phyloP scores from a whole-genome alignment of 2,888 invertebrate genomes.

The Gerris lacustris region DNA sequence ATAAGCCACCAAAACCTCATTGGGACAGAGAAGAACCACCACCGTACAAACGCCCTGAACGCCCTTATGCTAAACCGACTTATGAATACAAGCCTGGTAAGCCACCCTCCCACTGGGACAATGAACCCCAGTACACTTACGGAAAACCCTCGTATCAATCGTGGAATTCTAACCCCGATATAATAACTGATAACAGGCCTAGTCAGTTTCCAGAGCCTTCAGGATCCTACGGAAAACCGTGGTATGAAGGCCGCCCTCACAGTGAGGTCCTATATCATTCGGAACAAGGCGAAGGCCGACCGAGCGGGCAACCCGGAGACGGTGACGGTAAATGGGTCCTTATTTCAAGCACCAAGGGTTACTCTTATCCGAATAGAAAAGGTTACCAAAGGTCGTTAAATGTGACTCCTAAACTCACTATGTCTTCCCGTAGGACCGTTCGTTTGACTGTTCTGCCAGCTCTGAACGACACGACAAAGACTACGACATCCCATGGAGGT shows the following conservation, averaged over 20 bases:
- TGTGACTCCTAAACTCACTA: constrained; percentile 10
- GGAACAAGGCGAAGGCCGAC: constrained; percentile 17
- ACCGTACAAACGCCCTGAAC: constrained; percentile 38
- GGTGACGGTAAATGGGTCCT: constrained; percentile 68
- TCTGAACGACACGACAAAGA: constrained; percentile 43
- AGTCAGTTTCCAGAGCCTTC: constrained; percentile 43
- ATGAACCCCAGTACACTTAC: constrained; percentile 13
- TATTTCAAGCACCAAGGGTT: constrained; percentile 64
- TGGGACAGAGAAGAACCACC: constrained; percentile 39
- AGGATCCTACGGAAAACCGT: constrained; percentile 24
- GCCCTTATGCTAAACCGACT: constrained; percentile 35
- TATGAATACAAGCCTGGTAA: constrained; percentile 34
- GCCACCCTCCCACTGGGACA: constrained; percentile 19
- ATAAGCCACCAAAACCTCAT: constrained; percentile 41
- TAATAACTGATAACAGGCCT: constrained; percentile 46
- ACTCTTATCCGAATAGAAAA: constrained; percentile 43
- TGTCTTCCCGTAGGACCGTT: constrained; percentile 43
- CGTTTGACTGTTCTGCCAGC: constrained; percentile 62
- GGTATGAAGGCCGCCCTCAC: constrained; percentile 34
- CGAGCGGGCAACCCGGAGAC: constrained; percentile 41
- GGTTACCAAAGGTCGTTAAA: constrained; percentile 38
- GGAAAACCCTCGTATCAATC: constrained; percentile 14
- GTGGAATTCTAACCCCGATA: constrained; percentile 35
- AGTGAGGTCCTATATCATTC: constrained; percentile 30
- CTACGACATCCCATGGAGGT: constrained; percentile 57